Conservation (phyloP, 2,888 invertebrate species). For the Linnaemya vulpina region DNA sequence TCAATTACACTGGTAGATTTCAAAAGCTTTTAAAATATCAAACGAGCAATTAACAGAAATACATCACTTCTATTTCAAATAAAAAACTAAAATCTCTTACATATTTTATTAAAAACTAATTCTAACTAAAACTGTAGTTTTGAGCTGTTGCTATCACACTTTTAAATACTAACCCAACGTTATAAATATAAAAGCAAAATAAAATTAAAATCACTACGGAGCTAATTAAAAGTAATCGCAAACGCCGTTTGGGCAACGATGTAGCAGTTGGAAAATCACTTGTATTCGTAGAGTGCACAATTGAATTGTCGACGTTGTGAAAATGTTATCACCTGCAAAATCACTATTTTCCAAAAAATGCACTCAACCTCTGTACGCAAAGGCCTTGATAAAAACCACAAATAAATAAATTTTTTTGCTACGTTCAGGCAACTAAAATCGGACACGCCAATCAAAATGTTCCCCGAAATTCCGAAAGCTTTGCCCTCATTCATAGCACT, state of each 20-base stretch:
- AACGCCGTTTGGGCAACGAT: not conserved
- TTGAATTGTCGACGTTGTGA: constrained; percentile 51
- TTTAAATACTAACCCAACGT: constrained; percentile 16
- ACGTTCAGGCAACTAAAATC: constrained; percentile 47
- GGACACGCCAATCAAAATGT: constrained; percentile 78
- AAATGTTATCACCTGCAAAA: constrained; percentile 46
- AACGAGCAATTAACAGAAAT: not conserved
- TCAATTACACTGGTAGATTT: no score
- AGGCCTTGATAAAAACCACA: constrained; percentile 26
- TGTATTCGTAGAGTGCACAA: constrained; percentile 35
- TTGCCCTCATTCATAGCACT: constrained; percentile 85
- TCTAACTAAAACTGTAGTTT: constrained; percentile 31
- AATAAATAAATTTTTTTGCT: constrained; percentile 54
- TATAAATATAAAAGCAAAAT: not conserved
- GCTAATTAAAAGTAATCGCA: constrained; percentile 21
- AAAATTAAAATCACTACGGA: not conserved
- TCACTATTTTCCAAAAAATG: constrained; percentile 41
- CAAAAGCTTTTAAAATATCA: not conserved
- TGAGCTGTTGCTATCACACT: not conserved
- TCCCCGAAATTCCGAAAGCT: constrained; percentile 85
- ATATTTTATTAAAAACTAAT: not conserved
- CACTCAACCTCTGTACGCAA: constrained; percentile 39
- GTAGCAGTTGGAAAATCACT: constrained; percentile 25
- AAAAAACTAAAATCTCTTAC: not conserved
- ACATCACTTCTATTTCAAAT: not conserved